A percentile compares a stretch with the other conserved stretches of the same genome.
Evolutionary conservation across 2,113 vertebrate genomes (phyloP).

Genomic region (Archilochus colubris): DNA sequence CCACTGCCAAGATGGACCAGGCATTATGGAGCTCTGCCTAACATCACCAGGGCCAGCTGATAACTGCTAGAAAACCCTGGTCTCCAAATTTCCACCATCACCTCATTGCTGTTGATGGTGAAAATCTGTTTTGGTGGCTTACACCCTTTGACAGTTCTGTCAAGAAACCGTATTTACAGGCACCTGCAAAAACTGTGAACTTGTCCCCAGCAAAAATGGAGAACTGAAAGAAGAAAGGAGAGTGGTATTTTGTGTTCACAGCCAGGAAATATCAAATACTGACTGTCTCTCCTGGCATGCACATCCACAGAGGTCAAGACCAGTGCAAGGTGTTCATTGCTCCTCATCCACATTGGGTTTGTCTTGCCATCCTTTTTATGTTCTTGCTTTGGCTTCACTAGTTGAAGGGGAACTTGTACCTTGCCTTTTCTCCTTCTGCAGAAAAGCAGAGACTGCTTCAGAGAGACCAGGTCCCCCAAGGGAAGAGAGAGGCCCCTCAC

Average conservation of each 20-base stretch:
- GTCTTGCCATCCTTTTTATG: background rate
- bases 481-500: background rate
- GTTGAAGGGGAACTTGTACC: background rate
- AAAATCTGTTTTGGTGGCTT: background rate
- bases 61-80: background rate
- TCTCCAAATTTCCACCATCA: background rate
- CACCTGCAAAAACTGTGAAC: background rate
- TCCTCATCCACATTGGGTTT: background rate
- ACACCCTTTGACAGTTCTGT: background rate
- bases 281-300: background rate
- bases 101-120: background rate
- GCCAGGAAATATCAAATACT: background rate
- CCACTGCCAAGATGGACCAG: background rate
- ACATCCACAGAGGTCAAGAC: background rate
- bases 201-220: background rate
- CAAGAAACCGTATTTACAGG: background rate
- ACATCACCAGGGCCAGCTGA: background rate
- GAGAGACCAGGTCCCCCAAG: accelerated
- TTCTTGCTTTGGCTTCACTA: background rate
- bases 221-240: background rate
- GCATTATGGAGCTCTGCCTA: background rate
- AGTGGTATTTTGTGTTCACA: background rate
- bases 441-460: background rate
- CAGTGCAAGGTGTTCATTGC: background rate
- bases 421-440: background rate